These are phyloP conservation scores for Drosophila peninsularis DNA, from an alignment of 2,888 invertebrate genomes.

Conservation along the genomic window DNA sequence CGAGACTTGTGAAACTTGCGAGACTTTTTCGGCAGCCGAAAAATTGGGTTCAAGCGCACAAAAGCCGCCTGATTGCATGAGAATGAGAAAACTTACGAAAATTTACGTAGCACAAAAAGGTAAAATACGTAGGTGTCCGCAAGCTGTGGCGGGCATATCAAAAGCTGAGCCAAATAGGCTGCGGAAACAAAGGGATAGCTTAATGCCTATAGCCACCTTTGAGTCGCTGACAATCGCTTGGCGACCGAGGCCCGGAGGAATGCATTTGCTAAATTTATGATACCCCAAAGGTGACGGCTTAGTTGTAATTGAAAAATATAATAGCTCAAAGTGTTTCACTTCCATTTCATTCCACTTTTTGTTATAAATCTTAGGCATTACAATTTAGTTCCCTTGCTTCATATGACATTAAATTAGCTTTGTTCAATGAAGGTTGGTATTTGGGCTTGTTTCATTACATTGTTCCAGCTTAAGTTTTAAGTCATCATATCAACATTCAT, in stretches of 20 bases:
- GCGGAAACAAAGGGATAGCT: neutral
- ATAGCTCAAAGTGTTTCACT: neutral
- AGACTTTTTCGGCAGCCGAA: constrained; percentile 25
- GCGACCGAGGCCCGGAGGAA: neutral
- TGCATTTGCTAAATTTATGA: constrained; percentile 3
- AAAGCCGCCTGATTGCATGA: constrained; percentile 44
- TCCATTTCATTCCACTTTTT: neutral
- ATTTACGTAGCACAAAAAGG: constrained; percentile 44
- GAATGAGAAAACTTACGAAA: constrained; percentile 40
- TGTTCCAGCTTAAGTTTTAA: no score
- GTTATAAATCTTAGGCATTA: neutral
- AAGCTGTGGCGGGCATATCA: neutral
- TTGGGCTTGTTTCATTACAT: neutral
- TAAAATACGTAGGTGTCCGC: constrained; percentile 5
- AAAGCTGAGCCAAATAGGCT: neutral
- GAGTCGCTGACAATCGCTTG: neutral
- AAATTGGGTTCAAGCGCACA: constrained; percentile 43
- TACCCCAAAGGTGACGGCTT: neutral
- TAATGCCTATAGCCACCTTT: neutral
- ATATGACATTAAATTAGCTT: neutral
- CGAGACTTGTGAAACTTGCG: constrained; percentile 20
- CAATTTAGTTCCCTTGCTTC: no score
- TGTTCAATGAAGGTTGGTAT: no score
- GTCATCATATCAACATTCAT: no score
- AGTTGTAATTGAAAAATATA: neutral